Evolutionary conservation across 1,140 invertebrate genomes (phyloP), one percentile per base, ranked within the genome.

Genomic region (Chymomyza costata): DNA sequence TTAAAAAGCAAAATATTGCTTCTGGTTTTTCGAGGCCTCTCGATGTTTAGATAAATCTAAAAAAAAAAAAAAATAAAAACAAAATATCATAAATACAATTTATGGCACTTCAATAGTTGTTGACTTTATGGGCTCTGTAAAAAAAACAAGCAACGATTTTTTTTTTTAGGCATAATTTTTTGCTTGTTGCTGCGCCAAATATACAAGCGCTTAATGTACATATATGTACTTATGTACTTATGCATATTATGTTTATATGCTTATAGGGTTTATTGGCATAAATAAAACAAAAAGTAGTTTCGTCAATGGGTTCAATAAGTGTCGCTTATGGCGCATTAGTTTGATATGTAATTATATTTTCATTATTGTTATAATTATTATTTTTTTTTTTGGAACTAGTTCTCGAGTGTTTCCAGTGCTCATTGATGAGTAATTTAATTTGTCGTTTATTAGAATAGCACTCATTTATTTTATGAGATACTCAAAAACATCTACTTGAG

Each of bases 361-460:
- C 8, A 8, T 25, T 25, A 8, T 25, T 25, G 21, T 25, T 25
- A 8, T 25, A 5, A 8, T 25, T 25, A 8, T 25, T 25, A 8
- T 25, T 5, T 25, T 25, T 25, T 25, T 34, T 46, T 34, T n/a
- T 30, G 11, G 28, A 15, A 10, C 31, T 21, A 17, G 11, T 35
- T 43, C 18, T 61, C 44, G 58, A 65, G 52, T 56, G 49, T 47
- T 45, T 48, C 39, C 35, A 52, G 41, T 35, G 46, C 41, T 37
- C 44, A 60, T 41, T 65, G 65, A 73, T 76, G 78, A 73, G 64
- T 82, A 82, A 82, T 82, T 82, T 63, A 69, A 82, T 82, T 82
- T 82, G 78, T 65, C 55, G 78, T 65, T 82, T 82, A 82, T 82
- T 82, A 70, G 78, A 71, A 71, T 62, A 78, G 70, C 78, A 82